Evolutionary conservation across 2,888 invertebrate species (phyloP).

Genomic region (Psylliodes chrysocephalus): DNA sequence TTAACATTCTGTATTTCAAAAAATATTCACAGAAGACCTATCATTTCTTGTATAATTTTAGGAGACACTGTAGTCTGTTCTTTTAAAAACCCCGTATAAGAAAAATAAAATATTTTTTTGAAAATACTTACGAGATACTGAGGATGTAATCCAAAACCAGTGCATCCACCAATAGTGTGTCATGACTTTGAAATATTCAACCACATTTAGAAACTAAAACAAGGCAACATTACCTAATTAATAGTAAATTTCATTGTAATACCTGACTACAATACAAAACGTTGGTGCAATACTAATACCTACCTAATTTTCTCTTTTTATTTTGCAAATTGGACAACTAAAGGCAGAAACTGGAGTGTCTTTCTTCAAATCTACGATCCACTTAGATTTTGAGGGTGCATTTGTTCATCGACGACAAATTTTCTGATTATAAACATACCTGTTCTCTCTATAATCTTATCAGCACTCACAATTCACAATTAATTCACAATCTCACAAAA

Average conservation of each 20-base stretch:
- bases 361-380: background rate
- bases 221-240: conserved; percentile 30
- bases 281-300: conserved; percentile 20
- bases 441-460: conserved; percentile 13
- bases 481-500: too few species aligned
- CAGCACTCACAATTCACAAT: too few species aligned
- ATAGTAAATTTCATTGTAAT: conserved; percentile 21
- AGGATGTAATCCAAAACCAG: conserved; percentile 84
- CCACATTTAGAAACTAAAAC: conserved; percentile 51
- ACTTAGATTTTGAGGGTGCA: background rate
- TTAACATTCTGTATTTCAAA: too few species aligned
- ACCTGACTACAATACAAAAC: conserved; percentile 22
- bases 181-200: conserved; percentile 81
- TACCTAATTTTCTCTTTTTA: conserved; percentile 24
- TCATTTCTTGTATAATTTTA: too few species aligned
- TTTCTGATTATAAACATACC: conserved; percentile 28
- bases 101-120: too few species aligned
- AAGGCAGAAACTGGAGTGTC: background rate
- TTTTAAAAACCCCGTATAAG: too few species aligned
- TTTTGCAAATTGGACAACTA: background rate
- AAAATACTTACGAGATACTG: conserved; percentile 56
- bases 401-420: conserved; percentile 4
- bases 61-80: too few species aligned
- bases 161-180: conserved; percentile 89
- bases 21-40: background rate